A percentile compares a stretch with the other conserved stretches of the same genome.
phyloP scores from a whole-genome alignment of 2,797 vertebrate species.

The Podargus strigoides region DNA sequence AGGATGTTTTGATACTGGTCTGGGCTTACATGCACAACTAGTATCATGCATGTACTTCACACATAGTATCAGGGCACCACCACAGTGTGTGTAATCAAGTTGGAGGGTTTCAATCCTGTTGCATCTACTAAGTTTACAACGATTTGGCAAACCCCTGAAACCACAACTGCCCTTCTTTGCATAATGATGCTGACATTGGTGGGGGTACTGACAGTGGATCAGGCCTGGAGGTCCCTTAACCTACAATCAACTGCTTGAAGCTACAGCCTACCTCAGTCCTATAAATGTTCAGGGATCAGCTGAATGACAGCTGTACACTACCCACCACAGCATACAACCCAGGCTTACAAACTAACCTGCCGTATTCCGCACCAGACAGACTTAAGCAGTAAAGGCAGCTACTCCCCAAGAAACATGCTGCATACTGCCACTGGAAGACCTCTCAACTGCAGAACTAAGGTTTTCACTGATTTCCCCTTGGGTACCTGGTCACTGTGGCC shows the following conservation, averaged over 20 bases:
- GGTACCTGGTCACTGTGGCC: not conserved
- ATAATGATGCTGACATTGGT: not conserved
- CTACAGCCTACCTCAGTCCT: not conserved
- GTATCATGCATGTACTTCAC: not conserved
- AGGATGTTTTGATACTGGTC: not conserved
- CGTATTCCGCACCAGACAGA: not conserved
- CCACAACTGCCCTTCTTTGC: not conserved
- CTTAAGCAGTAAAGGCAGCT: not conserved
- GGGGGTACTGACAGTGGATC: not conserved
- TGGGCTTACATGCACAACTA: not conserved
- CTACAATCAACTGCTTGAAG: not conserved
- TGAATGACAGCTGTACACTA: not conserved
- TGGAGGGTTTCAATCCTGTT: not conserved
- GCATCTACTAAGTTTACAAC: not conserved
- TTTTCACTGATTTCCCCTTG: not conserved
- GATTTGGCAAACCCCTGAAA: not conserved
- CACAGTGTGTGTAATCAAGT: accelerated
- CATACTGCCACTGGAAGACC: not conserved
- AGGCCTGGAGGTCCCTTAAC: not conserved
- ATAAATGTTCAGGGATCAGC: not conserved
- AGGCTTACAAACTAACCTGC: not conserved
- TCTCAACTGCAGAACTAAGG: not conserved
- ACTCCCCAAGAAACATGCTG: not conserved
- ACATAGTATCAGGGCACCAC: accelerated
- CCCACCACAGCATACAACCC: not conserved